These are phyloP conservation scores for Dolichoris vasculosae DNA, from an alignment of 1,140 invertebrate genomes.

Conservation along the genomic window DNA sequence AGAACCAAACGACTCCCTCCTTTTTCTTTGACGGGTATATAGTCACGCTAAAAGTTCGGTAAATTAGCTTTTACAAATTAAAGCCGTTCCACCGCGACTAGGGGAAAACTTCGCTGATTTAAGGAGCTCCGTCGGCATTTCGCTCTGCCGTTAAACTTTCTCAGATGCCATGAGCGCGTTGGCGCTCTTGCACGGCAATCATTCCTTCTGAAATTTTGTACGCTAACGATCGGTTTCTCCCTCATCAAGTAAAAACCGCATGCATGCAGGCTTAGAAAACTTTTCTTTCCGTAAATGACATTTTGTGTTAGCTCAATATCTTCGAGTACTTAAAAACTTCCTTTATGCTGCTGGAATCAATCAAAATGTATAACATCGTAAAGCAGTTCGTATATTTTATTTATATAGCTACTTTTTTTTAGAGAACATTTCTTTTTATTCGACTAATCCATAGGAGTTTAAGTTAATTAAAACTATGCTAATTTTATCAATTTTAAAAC, in stretches of 20 bases:
- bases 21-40: slow-evolving; percentile 51
- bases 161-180: not conserved
- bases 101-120: slow-evolving; percentile 57
- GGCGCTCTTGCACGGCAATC: not conserved
- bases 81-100: slow-evolving; percentile 59
- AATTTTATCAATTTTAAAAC: no score
- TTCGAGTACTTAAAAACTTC: not conserved
- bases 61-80: slow-evolving; percentile 73
- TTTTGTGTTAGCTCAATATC: not conserved
- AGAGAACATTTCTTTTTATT: no score
- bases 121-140: slow-evolving; percentile 51
- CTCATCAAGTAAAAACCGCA: not conserved
- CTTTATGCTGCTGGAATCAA: not conserved
- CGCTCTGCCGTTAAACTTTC: slow-evolving; percentile 32
- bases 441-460: no score
- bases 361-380: not conserved
- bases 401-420: not conserved
- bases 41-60: slow-evolving; percentile 67
- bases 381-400: not conserved
- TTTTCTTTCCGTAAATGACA: not conserved
- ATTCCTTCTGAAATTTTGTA: slow-evolving; percentile 5
- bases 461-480: no score
- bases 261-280: not conserved
- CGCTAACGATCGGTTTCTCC: slow-evolving; percentile 22
- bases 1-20: slow-evolving; percentile 53